Evolutionary conservation across 1,140 invertebrate genomes (phyloP), one percentile per base, ranked within the genome.

Genomic region (Drosophila albomicans): DNA sequence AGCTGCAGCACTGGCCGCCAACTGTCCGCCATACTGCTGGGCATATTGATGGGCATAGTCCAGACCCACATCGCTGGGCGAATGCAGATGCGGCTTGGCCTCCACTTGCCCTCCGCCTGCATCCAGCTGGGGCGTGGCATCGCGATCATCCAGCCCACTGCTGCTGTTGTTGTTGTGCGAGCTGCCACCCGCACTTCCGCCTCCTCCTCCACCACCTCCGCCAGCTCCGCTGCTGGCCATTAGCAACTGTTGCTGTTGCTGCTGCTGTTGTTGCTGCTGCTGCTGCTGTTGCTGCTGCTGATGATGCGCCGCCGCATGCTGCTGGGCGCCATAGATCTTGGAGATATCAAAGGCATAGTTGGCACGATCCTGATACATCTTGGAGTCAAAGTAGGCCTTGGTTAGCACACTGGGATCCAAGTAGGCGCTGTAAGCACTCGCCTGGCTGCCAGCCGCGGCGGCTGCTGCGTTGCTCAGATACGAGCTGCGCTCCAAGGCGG

Each of bases 341-440:
- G 94, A 95, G 87, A 94, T 96, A 93, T 95, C 96, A 92, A 94
- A 94, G 54, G 95, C 94, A 62, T 95, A 94, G 72, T 94, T 93
- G 82, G 93, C 96, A 73, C 94, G 94, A 81, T 96, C 96, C 95
- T 96, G 96, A 92, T 97, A 96, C 93, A 97, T 95, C 86, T 96
- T 96, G 6, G 95, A 95, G 84, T 96, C 95, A 72, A 96, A 95
- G 90, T 97, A 97, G 1, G 96, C 96, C 91, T 97, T 97, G 72
- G 95, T 96, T 11, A 96, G 93, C 2, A 96, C 95, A 0, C 95
- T 96, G 11, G 95, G 95, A 81, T 96, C 96, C 69, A 96, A 92
- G 81, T 96, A 96, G 45, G 95, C 94, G 81, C 92, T 92, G 32
- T 92, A 92, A 7, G 92, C 88, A 63, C 90, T 92, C 28, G 90